Evolutionary conservation across 1,140 invertebrate species (phyloP).

Genomic region (Cotesia vestalis): DNA sequence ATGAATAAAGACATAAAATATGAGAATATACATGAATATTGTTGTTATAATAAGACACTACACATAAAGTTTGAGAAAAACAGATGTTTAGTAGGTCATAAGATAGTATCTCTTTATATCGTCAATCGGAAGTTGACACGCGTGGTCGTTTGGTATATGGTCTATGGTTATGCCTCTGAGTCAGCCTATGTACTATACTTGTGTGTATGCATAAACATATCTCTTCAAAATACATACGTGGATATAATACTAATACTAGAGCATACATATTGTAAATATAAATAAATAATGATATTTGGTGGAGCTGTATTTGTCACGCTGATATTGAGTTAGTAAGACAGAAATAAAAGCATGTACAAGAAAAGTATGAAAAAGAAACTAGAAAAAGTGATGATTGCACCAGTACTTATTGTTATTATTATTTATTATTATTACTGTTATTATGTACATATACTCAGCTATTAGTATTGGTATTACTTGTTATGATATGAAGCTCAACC

Average conservation of each 20-base stretch:
- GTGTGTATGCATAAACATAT: too few relatives aligned
- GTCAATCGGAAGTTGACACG: conserved; percentile 45
- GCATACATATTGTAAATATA: too few relatives aligned
- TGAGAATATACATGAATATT: background rate
- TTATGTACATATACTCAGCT: too few relatives aligned
- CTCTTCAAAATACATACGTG: too few relatives aligned
- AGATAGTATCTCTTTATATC: conserved; percentile 17
- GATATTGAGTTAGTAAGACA: background rate
- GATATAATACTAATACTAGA: too few relatives aligned
- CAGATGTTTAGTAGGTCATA: conserved; percentile 17
- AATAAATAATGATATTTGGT: background rate
- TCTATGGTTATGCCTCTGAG: conserved; percentile 44
- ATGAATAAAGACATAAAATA: too few relatives aligned
- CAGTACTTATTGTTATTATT: background rate
- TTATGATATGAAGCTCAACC: conserved; percentile 22
- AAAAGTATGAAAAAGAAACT: too few relatives aligned
- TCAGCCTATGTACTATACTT: background rate
- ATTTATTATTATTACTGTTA: too few relatives aligned
- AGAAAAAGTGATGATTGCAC: conserved; percentile 34
- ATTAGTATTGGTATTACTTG: too few relatives aligned
- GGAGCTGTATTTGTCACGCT: background rate
- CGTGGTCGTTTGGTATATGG: conserved; percentile 44
- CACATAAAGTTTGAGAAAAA: conserved; percentile 5
- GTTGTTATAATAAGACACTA: background rate
- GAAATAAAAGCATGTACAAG: background rate